phyloP scores from a whole-genome alignment of 1,140 invertebrate species.

The Coenobita brevimanus region DNA sequence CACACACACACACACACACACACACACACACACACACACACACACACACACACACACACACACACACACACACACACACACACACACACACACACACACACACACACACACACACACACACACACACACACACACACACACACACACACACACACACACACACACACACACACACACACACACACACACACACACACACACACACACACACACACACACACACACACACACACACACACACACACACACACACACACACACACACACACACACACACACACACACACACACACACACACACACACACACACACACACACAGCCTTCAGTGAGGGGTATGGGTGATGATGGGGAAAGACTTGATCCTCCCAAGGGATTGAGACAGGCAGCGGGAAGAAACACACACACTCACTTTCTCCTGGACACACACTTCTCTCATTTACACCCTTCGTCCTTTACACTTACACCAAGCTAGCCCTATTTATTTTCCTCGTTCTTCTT shows the following conservation, averaged over 20 bases:
- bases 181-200: slow-evolving; percentile 2
- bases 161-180: neutral
- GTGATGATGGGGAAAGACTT: too few species aligned
- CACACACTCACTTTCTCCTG: too few species aligned
- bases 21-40: slow-evolving; percentile 22
- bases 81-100: neutral
- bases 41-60: slow-evolving; percentile 17
- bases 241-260: slow-evolving; percentile 36
- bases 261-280: slow-evolving; percentile 40
- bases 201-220: too few species aligned
- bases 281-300: slow-evolving; percentile 17
- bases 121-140: slow-evolving; percentile 8
- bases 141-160: slow-evolving; percentile 4
- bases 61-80: slow-evolving; percentile 9
- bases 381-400: too few species aligned
- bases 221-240: slow-evolving; percentile 22
- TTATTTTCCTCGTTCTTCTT: too few species aligned
- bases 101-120: neutral
- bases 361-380: too few species aligned
- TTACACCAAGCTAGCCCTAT: too few species aligned
- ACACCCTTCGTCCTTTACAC: too few species aligned
- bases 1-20: slow-evolving; percentile 15
- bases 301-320: slow-evolving; percentile 9
- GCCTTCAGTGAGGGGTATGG: too few species aligned
- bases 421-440: too few species aligned